These are phyloP conservation scores for Eutolmus rufibarbis DNA, from an alignment of 2,888 invertebrate species.

Conservation along the genomic window DNA sequence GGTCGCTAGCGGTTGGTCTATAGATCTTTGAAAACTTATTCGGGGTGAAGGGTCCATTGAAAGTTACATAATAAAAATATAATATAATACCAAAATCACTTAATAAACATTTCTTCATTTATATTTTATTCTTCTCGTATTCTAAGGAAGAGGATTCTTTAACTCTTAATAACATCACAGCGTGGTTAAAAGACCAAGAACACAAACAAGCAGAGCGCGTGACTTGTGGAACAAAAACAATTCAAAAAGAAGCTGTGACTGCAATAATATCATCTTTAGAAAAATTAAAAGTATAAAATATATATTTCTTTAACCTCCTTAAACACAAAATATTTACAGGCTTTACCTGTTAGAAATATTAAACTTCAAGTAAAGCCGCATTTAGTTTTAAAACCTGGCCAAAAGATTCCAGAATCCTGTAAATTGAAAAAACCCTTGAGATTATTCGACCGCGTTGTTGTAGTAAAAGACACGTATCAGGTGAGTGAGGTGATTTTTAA, in stretches of 20 bases:
- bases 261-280: constrained; percentile 60
- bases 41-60: too few relatives aligned
- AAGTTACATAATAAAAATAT: background rate
- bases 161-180: constrained; percentile 64
- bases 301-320: constrained; percentile 52
- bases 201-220: constrained; percentile 69
- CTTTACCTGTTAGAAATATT: constrained; percentile 64
- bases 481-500: constrained; percentile 55
- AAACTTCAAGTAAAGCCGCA: constrained; percentile 82
- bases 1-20: too few relatives aligned
- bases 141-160: background rate
- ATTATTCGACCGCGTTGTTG: constrained; percentile 86
- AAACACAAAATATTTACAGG: constrained; percentile 48
- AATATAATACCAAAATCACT: background rate
- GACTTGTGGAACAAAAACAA: constrained; percentile 73
- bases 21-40: too few relatives aligned
- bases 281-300: constrained; percentile 57
- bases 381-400: constrained; percentile 68
- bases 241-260: constrained; percentile 72
- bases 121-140: background rate
- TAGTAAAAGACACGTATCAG: constrained; percentile 75
- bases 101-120: background rate
- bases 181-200: constrained; percentile 78
- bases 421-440: constrained; percentile 51
- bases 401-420: constrained; percentile 64